Base-by-base conservation (phyloP, 2,888 invertebrate species). In the Nemapogon koenigi region DNA sequence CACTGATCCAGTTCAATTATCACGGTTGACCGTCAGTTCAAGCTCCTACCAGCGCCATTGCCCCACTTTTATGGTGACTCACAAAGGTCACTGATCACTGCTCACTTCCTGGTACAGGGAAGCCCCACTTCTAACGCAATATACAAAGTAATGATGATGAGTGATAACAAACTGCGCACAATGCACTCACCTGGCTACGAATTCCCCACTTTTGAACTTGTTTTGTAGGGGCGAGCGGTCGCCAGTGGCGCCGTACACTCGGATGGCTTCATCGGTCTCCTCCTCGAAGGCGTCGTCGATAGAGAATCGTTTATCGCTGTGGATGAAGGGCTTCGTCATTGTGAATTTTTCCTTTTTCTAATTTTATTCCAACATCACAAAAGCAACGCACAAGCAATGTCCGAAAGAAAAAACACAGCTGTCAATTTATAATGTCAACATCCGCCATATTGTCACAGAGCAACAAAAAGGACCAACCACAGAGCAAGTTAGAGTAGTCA, bases 241-340 rank as follows among this genome's bases (percentile, higher is more conserved):
- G 45, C 85, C 86, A 35, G 87, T 88, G 36, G 89, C 84, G 35
- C 91, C 91, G 63, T 91, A 91, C 32, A 91, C 89, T 57, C 88
- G 85, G 52, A 91, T 85, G 39, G 89, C 89, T 60, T 91, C 91
- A 55, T 91, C 91, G 32, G 90, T 89, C 60, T 91, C 91, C 59
- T 90, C 90, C 58, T 91, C 90, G 57, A 91, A 91, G 10, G 90
- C 91, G 65, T 91, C 90, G 65, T 91, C 90, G 52, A 91, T 91
- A 36, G 89, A 89, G 70, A 91, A 91, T 48, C 87, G 78, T 58
- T 87, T 87, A 50, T 84, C 84, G 60, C 58, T 70, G 44, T 64
- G 70, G 49, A 75, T 71, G 49, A 75, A 76, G 43, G 76, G 63
- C 57, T 71, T 67, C 51, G 80, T 80, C 81, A 81, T 81, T 60